Conservation (phyloP, 23 tunicate species). For the Oikopleura vanhoeffeni region DNA sequence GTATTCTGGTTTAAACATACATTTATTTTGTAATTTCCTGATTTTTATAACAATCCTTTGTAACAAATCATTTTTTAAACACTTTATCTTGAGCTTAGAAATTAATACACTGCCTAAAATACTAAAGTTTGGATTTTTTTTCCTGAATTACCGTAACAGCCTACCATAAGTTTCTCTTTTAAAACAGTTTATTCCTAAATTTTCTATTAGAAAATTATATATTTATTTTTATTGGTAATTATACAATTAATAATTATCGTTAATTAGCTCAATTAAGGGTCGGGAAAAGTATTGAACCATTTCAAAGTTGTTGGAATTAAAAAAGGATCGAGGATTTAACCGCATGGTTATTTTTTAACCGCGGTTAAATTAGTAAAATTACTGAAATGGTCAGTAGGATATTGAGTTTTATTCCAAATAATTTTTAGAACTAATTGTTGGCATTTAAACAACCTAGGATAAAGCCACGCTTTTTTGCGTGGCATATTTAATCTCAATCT, state of each 20-base stretch:
- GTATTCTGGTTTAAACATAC: no score
- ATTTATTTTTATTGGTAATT: neutral
- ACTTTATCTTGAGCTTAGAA: neutral
- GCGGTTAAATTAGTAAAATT: neutral
- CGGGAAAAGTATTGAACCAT: slow-evolving; percentile 15
- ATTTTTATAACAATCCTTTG: no score
- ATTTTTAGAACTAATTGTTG: no score
- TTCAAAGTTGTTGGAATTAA: neutral
- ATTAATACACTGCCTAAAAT: neutral
- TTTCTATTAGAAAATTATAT: neutral
- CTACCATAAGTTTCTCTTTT: no score
- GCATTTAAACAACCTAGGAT: no score
- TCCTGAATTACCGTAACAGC: neutral
- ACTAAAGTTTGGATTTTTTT: neutral
- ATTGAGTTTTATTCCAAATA: no score
- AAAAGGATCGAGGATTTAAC: neutral
- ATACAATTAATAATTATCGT: neutral
- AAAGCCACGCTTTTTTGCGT: no score
- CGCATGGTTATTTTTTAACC: neutral
- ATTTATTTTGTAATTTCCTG: no score
- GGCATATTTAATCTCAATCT: neutral
- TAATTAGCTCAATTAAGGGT: neutral
- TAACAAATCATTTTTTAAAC: no score
- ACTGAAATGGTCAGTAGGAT: slow-evolving; percentile 13
- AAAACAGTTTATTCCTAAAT: neutral